Evolutionary conservation across 1,140 invertebrate species (phyloP).

Genomic region (Riptortus pedestris): DNA sequence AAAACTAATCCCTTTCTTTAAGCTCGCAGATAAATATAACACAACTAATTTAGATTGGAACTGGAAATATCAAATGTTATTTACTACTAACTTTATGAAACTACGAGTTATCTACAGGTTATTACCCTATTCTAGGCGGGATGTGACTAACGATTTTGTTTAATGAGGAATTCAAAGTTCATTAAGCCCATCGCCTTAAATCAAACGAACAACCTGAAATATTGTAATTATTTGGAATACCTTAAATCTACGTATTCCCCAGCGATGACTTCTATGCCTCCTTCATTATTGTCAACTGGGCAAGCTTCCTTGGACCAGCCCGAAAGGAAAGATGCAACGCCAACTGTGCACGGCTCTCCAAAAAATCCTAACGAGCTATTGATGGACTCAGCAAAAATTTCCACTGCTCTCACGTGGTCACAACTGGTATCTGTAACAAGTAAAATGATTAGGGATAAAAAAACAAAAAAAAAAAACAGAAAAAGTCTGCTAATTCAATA

Average conservation of each 20-base stretch:
- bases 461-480: too few relatives aligned
- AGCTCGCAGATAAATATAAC: too few relatives aligned
- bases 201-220: not conserved
- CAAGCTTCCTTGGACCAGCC: not conserved
- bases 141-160: not conserved
- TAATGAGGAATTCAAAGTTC: not conserved
- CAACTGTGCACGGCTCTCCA: slow-evolving; percentile 26
- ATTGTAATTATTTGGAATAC: slow-evolving; percentile 19
- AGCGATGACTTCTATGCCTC: not conserved
- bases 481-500: not conserved
- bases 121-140: too few relatives aligned
- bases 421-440: slow-evolving; percentile 30
- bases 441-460: too few relatives aligned
- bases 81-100: too few relatives aligned
- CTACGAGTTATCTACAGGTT: too few relatives aligned
- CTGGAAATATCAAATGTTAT: too few relatives aligned
- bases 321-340: not conserved
- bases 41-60: too few relatives aligned
- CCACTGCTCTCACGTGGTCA: slow-evolving; percentile 31
- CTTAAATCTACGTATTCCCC: slow-evolving; percentile 25
- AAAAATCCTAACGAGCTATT: slow-evolving; percentile 25
- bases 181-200: not conserved
- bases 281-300: not conserved
- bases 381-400: slow-evolving; percentile 32
- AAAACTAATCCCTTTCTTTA: too few relatives aligned